Percentiles rank a stretch among this genome's conserved stretches.
Conservation (phyloP, 2,113 vertebrate genomes). For the Syngnathoides biaculeatus region DNA sequence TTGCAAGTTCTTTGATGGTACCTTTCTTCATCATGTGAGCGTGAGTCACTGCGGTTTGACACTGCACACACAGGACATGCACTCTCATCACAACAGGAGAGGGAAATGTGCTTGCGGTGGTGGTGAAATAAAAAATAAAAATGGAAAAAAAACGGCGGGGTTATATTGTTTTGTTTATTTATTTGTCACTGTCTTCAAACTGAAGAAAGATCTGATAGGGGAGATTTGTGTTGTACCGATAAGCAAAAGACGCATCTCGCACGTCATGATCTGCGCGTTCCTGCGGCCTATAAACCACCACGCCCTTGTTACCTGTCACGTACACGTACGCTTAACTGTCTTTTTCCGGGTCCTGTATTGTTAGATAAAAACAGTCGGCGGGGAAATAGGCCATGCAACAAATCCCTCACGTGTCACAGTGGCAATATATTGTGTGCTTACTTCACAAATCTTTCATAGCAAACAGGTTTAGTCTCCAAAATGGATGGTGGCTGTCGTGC, state of each 20-base stretch:
- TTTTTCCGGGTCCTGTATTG: neutral
- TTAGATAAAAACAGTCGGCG: neutral
- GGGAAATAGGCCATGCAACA: neutral
- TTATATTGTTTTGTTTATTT: neutral
- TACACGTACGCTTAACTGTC: neutral
- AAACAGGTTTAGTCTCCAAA: neutral
- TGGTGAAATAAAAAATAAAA: constrained; percentile 28
- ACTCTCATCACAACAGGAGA: constrained; percentile 28
- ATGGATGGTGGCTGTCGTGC: neutral
- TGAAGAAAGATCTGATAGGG: constrained; percentile 14
- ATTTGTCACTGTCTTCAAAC: constrained; percentile 12
- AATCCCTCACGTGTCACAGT: neutral
- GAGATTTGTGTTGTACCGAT: neutral
- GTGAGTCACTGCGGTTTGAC: constrained; percentile 44
- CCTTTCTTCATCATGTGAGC: constrained; percentile 50
- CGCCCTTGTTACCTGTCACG: neutral
- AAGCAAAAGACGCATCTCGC: constrained; percentile 16
- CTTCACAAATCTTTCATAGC: neutral
- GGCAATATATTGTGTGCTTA: neutral
- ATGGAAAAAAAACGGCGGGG: no score
- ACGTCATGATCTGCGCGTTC: constrained; percentile 12
- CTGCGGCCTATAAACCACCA: neutral
- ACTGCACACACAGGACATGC: constrained; percentile 2
- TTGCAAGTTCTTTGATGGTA: constrained; percentile 44
- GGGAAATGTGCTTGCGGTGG: constrained; percentile 15